Base-by-base conservation (phyloP, 2,797 vertebrate genomes). In the Lepus oiostolus region DNA sequence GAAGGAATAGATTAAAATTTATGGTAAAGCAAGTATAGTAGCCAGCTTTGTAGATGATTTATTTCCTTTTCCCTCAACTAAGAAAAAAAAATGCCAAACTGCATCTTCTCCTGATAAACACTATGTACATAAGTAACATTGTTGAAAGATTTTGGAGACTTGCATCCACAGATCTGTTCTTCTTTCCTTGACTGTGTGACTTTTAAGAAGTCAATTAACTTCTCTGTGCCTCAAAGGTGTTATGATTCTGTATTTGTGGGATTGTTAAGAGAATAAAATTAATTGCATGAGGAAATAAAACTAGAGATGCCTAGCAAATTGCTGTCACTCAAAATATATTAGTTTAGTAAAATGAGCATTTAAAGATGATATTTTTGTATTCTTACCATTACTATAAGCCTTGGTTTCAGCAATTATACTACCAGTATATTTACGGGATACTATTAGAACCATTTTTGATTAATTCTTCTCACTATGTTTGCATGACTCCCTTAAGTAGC, bases 401-500 rank as follows among this genome's bases (percentile, higher is more conserved):
- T 13, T 67, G 10, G 4, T 90, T 91, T 91, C 62, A 80, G n/a
- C 85, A 65, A 91, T 85, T 63, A 38, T 3, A 3, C 54, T 54
- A 10, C n/a, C 26, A 81, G 84, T 79, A 38, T 35, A 32, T 47
- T 95, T 70, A 79, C 74, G 72, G 52, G 65, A 28, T 88, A 52
- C 32, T n/a, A 28, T 32, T 91, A 30, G 75, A 85, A 50, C 16
- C 26, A 52, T 77, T 87, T 94, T 70, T 94, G 88, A 94, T 96
- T 63, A 88, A 93, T 96, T 91, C 81, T 82, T 92, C 58, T 24
- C 72, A 94, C 88, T 95, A 5, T 58, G 63, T 86, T 94, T 93
- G 71, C 72, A 74, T 35, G 80, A 83, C 47, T 94, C 67, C 71
- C 58, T 83, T 89, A 97, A 96, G 96, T 93, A 96, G 85, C 88